These are phyloP conservation scores for Galerucella calmariensis DNA, from an alignment of 2,888 invertebrate species.

Conservation along the genomic window DNA sequence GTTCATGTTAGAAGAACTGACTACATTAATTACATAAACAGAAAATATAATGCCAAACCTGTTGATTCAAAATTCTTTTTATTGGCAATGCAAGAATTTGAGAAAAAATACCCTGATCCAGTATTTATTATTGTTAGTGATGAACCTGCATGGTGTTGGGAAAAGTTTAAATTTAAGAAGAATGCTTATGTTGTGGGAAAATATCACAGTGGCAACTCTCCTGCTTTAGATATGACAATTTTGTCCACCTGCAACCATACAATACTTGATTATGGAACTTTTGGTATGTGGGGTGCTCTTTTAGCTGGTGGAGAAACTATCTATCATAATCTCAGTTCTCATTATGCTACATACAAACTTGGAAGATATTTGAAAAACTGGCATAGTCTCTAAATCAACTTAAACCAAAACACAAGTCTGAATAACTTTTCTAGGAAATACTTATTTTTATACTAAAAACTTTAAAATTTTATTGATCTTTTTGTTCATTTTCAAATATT, in stretches of 20 bases:
- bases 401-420: constrained; percentile 42
- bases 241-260: constrained; percentile 68
- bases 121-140: constrained; percentile 66
- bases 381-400: constrained; percentile 56
- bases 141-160: constrained; percentile 66
- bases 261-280: constrained; percentile 68
- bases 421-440: constrained; percentile 38
- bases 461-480: constrained; percentile 8
- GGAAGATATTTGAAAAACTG: constrained; percentile 65
- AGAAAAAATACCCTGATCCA: constrained; percentile 61
- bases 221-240: constrained; percentile 66
- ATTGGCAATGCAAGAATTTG: constrained; percentile 64
- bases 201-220: constrained; percentile 56
- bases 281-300: constrained; percentile 67
- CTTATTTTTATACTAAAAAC: constrained; percentile 43
- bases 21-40: constrained; percentile 68
- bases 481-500: constrained; percentile 5
- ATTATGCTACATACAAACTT: constrained; percentile 60
- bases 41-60: constrained; percentile 65
- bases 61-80: constrained; percentile 63
- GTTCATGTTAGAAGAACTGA: constrained; percentile 71
- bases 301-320: constrained; percentile 67
- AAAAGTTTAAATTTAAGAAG: constrained; percentile 57
- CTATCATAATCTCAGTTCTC: constrained; percentile 63
- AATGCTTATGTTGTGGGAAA: constrained; percentile 64